Evolutionary conservation across 2,888 invertebrate genomes (phyloP), one percentile per base, ranked within the genome.

Genomic region (Thyatira batis): DNA sequence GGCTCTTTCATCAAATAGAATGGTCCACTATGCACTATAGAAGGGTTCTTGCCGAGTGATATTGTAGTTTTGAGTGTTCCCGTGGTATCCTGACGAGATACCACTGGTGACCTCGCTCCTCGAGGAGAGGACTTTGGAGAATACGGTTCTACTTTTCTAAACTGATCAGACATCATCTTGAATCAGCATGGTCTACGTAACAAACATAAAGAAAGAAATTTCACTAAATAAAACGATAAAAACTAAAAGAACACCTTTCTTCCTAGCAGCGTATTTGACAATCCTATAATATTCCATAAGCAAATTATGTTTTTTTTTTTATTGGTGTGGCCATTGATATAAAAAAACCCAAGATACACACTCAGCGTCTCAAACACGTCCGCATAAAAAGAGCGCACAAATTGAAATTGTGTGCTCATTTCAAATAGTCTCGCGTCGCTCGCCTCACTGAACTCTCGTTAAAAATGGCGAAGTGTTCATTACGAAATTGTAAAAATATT

Each of bases 1-100:
- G 97, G 97, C 92, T 98, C 98, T 94, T 98, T 98, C 96, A 98
- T 97, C 86, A 99, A 95, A 93, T 99, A 99, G 92, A 99, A 99
- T 76, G 98, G 98, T 78, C 98, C 98, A 92, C 97, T 97, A 87
- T 98, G 98, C 89, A 98, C 97, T 75, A 99, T 98, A 56, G 98
- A 97, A 55, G 99, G 98, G 85, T 98, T 98, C 91, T 98, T 98
- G 71, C 98, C 98, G 68, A 99, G 93, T 63, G 98, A 97, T 93
- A 99, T 99, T 71, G 98, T 99, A 72, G 98, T 98, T 93, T 98
- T 98, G 70, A 99, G 94, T 64, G 98, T 99, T 78, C 98, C 99
- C 70, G 98, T 98, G 60, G 98, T 98, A 92, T 99, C 98, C 90
- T 98, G 98, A 67, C 98, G 95, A 70, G 98, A 97, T 80, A 98